These are phyloP conservation scores for Carcinoscorpius rotundicauda DNA, from an alignment of 1,140 invertebrate genomes.

Conservation along the genomic window DNA sequence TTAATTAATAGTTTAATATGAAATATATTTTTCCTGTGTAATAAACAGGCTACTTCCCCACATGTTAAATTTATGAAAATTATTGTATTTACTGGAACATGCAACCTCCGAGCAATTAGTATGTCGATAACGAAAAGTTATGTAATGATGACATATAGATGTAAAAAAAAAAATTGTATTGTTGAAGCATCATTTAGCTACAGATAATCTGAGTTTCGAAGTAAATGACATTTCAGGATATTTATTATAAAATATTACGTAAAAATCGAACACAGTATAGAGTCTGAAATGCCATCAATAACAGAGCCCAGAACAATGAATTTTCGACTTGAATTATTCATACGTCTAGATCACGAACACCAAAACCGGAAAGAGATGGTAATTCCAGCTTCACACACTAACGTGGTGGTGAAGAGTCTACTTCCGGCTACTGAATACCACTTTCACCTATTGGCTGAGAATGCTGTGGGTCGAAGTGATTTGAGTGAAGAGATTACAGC, in stretches of 20 bases:
- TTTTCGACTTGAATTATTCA: neutral
- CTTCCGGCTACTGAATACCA: slow-evolving; percentile 85
- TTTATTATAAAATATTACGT: neutral
- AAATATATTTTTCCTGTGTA: no score
- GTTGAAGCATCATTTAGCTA: no score
- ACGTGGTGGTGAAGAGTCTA: slow-evolving; percentile 33
- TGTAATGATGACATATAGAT: no score
- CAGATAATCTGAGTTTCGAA: no score
- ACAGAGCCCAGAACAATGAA: neutral
- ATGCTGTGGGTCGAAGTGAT: slow-evolving; percentile 80
- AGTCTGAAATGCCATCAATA: neutral
- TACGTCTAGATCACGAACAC: slow-evolving; percentile 17
- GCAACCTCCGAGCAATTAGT: no score
- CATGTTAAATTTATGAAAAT: no score
- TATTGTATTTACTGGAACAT: no score
- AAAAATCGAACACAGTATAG: neutral
- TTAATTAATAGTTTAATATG: no score
- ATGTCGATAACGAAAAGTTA: no score
- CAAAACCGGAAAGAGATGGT: slow-evolving; percentile 19
- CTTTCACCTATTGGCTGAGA: slow-evolving; percentile 83
- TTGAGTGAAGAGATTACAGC: slow-evolving; percentile 83
- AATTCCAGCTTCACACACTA: slow-evolving; percentile 35
- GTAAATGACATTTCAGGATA: no score
- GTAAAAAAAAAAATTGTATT: no score
- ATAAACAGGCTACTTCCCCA: no score